phyloP scores from a whole-genome alignment of 2,797 vertebrate genomes.

The Enteromius fasciolatus region DNA sequence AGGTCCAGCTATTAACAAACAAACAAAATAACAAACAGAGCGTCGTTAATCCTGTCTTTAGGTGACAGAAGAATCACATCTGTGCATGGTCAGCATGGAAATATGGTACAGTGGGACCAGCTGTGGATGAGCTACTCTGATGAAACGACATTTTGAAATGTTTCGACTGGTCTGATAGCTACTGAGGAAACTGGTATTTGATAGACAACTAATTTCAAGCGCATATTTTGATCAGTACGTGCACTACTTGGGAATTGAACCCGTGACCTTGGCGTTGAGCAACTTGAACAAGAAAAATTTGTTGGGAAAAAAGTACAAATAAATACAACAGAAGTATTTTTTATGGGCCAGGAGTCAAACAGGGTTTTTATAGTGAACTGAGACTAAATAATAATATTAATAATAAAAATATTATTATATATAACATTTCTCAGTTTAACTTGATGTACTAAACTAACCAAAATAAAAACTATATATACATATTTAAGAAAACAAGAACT shows the following conservation, averaged over 20 bases:
- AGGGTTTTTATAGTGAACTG: background rate
- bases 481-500: background rate
- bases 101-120: constrained; percentile 2
- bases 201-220: background rate
- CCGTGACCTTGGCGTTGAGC: background rate
- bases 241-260: background rate
- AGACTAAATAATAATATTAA: background rate
- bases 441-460: background rate
- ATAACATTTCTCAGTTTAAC: background rate
- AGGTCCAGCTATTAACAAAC: constrained; percentile 71
- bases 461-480: too few relatives aligned
- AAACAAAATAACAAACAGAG: constrained; percentile 71
- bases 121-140: background rate
- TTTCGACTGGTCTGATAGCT: background rate
- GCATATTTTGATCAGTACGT: background rate
- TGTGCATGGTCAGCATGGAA: constrained; percentile 18
- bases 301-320: background rate
- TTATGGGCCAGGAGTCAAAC: background rate
- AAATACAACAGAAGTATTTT: background rate
- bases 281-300: background rate
- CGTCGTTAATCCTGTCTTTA: constrained; percentile 69
- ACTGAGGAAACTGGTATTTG: background rate
- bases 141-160: background rate
- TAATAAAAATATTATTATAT: too few relatives aligned
- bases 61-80: constrained; percentile 43